Evolutionary conservation across 2,113 vertebrate genomes (phyloP).

Genomic region (Brachypteracias leptosomus): DNA sequence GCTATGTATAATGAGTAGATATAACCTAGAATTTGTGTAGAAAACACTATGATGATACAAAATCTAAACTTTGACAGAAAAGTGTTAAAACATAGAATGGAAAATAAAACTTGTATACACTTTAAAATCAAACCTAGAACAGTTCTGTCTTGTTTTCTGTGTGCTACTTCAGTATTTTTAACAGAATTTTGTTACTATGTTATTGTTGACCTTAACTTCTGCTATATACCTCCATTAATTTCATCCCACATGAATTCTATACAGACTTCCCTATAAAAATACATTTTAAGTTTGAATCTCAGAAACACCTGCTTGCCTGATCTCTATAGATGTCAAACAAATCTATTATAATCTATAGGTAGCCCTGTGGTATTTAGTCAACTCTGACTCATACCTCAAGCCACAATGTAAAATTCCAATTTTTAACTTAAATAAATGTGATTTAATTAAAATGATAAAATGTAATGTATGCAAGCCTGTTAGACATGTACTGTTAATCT

Average conservation of each 20-base stretch:
- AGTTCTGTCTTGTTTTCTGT: background rate
- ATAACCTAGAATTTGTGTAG: background rate
- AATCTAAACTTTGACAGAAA: background rate
- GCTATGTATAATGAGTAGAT: background rate
- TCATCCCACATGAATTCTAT: background rate
- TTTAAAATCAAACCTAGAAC: background rate
- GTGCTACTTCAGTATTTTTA: background rate
- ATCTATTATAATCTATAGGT: background rate
- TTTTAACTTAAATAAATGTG: background rate
- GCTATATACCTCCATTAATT: background rate
- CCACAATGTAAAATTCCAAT: background rate
- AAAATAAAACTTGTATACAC: background rate
- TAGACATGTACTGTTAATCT: background rate
- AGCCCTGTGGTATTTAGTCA: background rate
- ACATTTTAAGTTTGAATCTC: background rate
- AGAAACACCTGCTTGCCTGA: background rate
- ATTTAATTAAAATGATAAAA: background rate
- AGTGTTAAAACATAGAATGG: background rate
- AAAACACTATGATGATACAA: background rate
- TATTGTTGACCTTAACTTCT: background rate
- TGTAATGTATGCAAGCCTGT: background rate
- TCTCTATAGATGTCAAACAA: background rate
- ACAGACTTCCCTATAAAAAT: background rate
- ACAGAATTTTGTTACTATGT: background rate
- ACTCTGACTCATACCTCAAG: background rate